Conservation (phyloP, 1,140 invertebrate genomes). For the Sesamia nonagrioides region DNA sequence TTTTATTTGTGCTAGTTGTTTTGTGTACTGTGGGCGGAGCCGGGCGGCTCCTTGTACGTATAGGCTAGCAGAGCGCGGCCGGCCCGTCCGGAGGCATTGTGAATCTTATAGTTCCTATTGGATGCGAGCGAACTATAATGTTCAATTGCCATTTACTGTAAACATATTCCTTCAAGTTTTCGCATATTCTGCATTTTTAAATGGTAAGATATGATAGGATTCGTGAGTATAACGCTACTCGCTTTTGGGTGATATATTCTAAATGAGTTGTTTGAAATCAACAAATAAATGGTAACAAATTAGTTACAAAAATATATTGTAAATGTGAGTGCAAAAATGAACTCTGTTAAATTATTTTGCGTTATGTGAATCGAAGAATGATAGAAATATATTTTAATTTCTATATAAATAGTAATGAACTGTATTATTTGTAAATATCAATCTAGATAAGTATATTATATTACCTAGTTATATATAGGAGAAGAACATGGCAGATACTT, state of each 20-base stretch:
- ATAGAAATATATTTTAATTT: conserved; percentile 88
- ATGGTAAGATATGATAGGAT: conserved; percentile 81
- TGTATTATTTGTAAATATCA: conserved; percentile 89
- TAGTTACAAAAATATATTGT: conserved; percentile 85
- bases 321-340: conserved; percentile 88
- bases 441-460: conserved; percentile 88
- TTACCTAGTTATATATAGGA: conserved; percentile 86
- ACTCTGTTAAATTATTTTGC: conserved; percentile 88
- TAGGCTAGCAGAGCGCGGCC: conserved; percentile 64
- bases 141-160: conserved; percentile 85
- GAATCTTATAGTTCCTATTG: conserved; percentile 87
- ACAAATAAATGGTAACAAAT: conserved; percentile 79
- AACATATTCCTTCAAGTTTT: conserved; percentile 85
- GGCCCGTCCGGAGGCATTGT: conserved; percentile 75
- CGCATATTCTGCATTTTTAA: conserved; percentile 87
- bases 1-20: conserved; percentile 82
- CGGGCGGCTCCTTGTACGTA: conserved; percentile 74
- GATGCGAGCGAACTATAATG: conserved; percentile 86
- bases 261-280: conserved; percentile 83
- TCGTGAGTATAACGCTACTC: conserved; percentile 83
- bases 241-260: conserved; percentile 87
- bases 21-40: conserved; percentile 67
- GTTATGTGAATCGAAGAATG: conserved; percentile 87
- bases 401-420: conserved; percentile 86
- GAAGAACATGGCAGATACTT: conserved; percentile 88